These are phyloP conservation scores for Microcaecilia unicolor DNA, from an alignment of 2,797 vertebrate genomes.

Conservation along the genomic window DNA sequence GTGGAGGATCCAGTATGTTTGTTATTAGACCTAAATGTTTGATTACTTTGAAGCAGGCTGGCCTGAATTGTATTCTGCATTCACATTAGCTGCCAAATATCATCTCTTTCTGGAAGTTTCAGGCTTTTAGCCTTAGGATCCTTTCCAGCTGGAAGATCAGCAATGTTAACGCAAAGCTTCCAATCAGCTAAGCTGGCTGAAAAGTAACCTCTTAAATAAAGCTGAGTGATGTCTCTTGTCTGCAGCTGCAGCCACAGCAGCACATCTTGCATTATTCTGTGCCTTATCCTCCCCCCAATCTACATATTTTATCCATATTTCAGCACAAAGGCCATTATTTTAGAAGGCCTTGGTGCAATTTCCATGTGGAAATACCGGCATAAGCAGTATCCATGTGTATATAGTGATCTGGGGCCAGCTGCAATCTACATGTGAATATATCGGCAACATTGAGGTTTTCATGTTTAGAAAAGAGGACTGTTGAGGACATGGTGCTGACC, in stretches of 20 bases:
- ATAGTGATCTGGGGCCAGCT: too few relatives aligned
- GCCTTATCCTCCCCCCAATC: too few relatives aligned
- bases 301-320: too few relatives aligned
- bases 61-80: slow-evolving; percentile 7
- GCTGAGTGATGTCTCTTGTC: slow-evolving; percentile 11
- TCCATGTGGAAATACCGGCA: too few relatives aligned
- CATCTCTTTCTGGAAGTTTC: slow-evolving; percentile 21
- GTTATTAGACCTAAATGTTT: slow-evolving; percentile 10
- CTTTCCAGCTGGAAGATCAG: slow-evolving; percentile 41
- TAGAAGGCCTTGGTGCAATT: too few relatives aligned
- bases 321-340: too few relatives aligned
- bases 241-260: neutral
- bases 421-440: too few relatives aligned
- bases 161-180: slow-evolving; percentile 47
- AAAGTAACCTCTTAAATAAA: slow-evolving; percentile 27
- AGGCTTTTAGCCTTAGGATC: slow-evolving; percentile 49
- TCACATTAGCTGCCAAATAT: slow-evolving; percentile 26
- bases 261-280: slow-evolving; percentile 5
- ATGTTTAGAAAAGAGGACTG: too few relatives aligned
- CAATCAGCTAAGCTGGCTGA: slow-evolving; percentile 16
- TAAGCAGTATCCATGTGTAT: too few relatives aligned
- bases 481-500: too few relatives aligned
- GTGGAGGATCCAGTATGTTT: too few relatives aligned
- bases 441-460: too few relatives aligned
- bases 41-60: slow-evolving; percentile 22